These are phyloP conservation scores for Antheraea mylitta DNA, from an alignment of 1,140 invertebrate species.

Conservation along the genomic window DNA sequence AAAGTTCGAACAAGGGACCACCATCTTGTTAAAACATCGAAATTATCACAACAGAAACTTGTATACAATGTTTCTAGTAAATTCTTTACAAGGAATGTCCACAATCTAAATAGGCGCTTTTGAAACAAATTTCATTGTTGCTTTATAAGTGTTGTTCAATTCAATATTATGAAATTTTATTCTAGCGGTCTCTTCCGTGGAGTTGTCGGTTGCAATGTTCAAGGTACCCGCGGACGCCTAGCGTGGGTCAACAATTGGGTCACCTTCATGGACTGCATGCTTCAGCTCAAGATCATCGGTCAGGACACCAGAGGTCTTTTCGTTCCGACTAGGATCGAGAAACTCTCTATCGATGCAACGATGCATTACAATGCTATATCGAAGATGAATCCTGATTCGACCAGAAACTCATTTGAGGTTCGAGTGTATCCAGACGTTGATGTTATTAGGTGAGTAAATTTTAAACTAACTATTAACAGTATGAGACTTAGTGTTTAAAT, in stretches of 20 bases:
- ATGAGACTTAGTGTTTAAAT: no score
- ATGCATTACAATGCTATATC: conserved; percentile 81
- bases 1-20: no score
- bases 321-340: conserved; percentile 92
- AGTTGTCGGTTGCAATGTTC: conserved; percentile 76
- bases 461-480: background rate
- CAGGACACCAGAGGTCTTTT: conserved; percentile 87
- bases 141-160: no score
- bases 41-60: no score
- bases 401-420: conserved; percentile 64
- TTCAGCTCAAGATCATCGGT: conserved; percentile 91
- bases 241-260: conserved; percentile 90
- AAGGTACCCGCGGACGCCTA: conserved; percentile 67
- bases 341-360: conserved; percentile 87
- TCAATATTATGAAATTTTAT: background rate
- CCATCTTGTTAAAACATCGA: no score
- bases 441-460: conserved; percentile 59
- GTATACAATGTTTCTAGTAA: no score
- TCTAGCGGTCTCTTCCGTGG: conserved; percentile 84
- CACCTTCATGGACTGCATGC: conserved; percentile 94
- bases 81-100: no score
- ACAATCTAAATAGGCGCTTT: no score
- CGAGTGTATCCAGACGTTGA: conserved; percentile 65
- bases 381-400: conserved; percentile 74
- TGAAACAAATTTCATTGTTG: no score